Evolutionary conservation across 1,140 invertebrate species (phyloP), one percentile per base, ranked within the genome.

Genomic region (Planococcus citri): DNA sequence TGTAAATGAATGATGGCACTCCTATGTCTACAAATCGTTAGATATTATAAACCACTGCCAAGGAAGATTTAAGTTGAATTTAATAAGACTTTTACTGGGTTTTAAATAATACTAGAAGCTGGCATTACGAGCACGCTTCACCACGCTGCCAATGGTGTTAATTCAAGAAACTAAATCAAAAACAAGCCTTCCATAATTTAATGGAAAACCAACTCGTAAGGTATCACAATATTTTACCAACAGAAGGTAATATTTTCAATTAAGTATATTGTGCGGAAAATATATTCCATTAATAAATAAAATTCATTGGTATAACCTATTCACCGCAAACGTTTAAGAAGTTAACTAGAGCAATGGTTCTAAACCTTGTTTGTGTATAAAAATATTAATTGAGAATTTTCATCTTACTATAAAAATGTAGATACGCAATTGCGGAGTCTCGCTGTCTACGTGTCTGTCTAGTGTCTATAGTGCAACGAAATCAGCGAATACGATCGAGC

Each of bases 1-100:
- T 51, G 41, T 51, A 51, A 51, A 51, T 51, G 41, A 51, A 51
- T 51, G 41, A 51, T 51, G 41, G 41, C 41, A 51, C 41, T 51
- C 41, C 41, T 51, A 51, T 51, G 41, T 51, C 41, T 51, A 51
- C 41, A 51, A 17, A 51, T 51, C 41, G 41, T 51, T 51, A 17
- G 10, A 51, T 51, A 14, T 17, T 51, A 51, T 51, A 51, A 51
- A n/a, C 41, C 41, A 20, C 41, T 51, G 41, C 41, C 41, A 51
- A 51, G 41, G 41, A 51, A n/a, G 41, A 51, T 51, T 51, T n/a
- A 51, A 51, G 41, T n/a, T 51, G n/a, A n/a, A 51, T 51, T 51
- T 51, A 51, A 51, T 51, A 51, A 51, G 41, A 51, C 41, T 51
- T 51, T 51, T 51, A 51, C 41, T 51, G 17, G 41, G 4, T 51